Conservation (phyloP, 2,797 vertebrate species). For the Periophthalmus magnuspinnatus region DNA sequence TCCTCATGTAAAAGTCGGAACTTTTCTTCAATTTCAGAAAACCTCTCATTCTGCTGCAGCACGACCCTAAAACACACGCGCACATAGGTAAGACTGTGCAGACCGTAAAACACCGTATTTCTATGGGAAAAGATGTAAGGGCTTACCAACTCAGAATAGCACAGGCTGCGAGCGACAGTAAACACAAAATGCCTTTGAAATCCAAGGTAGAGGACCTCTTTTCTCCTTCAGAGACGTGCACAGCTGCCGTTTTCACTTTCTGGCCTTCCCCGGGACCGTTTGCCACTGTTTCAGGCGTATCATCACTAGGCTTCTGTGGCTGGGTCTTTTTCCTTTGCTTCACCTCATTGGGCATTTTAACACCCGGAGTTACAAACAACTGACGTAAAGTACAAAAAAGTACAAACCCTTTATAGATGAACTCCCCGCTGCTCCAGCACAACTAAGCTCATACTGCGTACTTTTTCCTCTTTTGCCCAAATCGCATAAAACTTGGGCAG, state of each 20-base stretch:
- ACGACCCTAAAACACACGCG: slow-evolving; percentile 77
- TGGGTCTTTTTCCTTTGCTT: slow-evolving; percentile 73
- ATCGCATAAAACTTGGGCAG: neutral
- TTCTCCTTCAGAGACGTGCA: neutral
- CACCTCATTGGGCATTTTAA: slow-evolving; percentile 72
- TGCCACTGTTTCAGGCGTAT: slow-evolving; percentile 15
- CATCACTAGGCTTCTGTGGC: slow-evolving; percentile 43
- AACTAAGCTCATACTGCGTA: slow-evolving; percentile 24
- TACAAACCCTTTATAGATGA: neutral
- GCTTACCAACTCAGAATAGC: slow-evolving; percentile 72
- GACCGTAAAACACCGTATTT: neutral
- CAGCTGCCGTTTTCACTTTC: slow-evolving; percentile 23
- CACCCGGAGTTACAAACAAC: neutral
- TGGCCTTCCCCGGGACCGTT: slow-evolving; percentile 35
- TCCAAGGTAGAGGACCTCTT: slow-evolving; percentile 46
- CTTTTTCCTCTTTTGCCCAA: neutral
- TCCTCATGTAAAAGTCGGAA: slow-evolving; percentile 78
- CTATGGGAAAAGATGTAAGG: neutral
- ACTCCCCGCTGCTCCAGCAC: neutral
- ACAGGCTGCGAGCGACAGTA: slow-evolving; percentile 63
- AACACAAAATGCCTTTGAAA: slow-evolving; percentile 50
- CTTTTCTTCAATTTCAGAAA: slow-evolving; percentile 83
- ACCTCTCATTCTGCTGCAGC: slow-evolving; percentile 83
- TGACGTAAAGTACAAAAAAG: neutral
- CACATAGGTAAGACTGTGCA: neutral